Percentiles rank a stretch among this genome's conserved stretches.
Conservation (phyloP, 2,888 invertebrate genomes). For the Odontomyia ornata region DNA sequence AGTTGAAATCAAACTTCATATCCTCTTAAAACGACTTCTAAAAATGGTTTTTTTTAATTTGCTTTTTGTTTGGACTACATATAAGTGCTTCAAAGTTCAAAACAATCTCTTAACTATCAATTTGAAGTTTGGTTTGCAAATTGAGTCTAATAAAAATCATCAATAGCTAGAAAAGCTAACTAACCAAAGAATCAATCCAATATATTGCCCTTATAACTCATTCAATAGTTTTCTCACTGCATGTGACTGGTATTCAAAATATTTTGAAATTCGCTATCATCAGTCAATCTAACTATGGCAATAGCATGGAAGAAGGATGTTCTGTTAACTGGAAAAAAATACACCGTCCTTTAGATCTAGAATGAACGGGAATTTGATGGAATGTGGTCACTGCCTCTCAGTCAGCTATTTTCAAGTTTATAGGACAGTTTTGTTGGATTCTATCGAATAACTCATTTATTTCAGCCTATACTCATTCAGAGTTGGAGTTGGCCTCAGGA, state of each 20-base stretch:
- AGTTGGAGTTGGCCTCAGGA: background rate
- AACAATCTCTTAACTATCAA: too few species aligned
- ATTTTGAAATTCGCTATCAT: conserved; percentile 17
- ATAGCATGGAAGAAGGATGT: background rate
- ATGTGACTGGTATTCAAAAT: background rate
- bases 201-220: background rate
- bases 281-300: conserved; percentile 23
- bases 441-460: background rate
- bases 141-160: too few species aligned
- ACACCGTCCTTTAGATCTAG: background rate
- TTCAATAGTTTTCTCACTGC: background rate
- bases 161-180: too few species aligned
- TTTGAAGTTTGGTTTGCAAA: too few species aligned
- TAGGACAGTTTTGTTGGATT: background rate
- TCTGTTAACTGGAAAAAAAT: background rate
- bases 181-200: background rate
- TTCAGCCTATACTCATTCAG: background rate
- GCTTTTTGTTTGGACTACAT: too few species aligned
- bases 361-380: background rate
- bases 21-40: too few species aligned
- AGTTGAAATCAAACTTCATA: too few species aligned
- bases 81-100: too few species aligned
- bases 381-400: background rate
- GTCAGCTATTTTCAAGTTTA: background rate
- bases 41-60: too few species aligned